These are phyloP conservation scores for Sarcophaga peregrina DNA, from an alignment of 1,140 invertebrate species.

Conservation along the genomic window DNA sequence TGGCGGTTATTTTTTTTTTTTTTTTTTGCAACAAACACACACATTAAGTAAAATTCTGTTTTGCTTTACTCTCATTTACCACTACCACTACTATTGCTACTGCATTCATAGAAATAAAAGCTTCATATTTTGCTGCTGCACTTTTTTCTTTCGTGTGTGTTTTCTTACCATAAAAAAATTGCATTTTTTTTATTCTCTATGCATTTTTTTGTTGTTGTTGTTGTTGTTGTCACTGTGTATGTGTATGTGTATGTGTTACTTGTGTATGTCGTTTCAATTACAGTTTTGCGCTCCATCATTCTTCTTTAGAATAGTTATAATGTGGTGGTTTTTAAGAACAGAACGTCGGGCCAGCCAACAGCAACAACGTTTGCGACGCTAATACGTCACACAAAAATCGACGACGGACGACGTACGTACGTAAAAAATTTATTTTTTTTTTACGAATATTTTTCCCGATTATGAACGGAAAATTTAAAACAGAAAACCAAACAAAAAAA, in stretches of 20 bases:
- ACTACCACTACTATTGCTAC: too few species aligned
- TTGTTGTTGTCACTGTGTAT: background rate
- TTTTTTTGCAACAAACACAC: background rate
- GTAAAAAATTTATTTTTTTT: too few species aligned
- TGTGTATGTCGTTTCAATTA: background rate
- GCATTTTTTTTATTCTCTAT: background rate
- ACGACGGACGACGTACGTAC: constrained; percentile 4
- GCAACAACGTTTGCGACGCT: constrained; percentile 4
- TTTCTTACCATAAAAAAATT: background rate
- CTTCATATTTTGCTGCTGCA: constrained; percentile 2
- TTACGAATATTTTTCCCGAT: background rate
- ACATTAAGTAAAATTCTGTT: background rate
- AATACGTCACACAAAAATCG: constrained; percentile 11
- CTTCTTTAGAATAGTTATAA: constrained; percentile 26
- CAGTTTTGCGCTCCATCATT: constrained; percentile 15
- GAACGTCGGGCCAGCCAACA: constrained; percentile 22
- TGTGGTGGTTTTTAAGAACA: constrained; percentile 26
- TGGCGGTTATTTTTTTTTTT: too few species aligned
- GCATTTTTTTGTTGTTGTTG: background rate
- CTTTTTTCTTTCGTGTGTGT: background rate
- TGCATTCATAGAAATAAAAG: background rate
- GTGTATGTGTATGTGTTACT: background rate
- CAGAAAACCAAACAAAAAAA: background rate
- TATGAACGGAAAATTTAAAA: too few species aligned
- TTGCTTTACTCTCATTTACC: too few species aligned